Evolutionary conservation across 2,888 invertebrate genomes (phyloP), one percentile per base, ranked within the genome.

Genomic region (Melinaea menophilus): DNA sequence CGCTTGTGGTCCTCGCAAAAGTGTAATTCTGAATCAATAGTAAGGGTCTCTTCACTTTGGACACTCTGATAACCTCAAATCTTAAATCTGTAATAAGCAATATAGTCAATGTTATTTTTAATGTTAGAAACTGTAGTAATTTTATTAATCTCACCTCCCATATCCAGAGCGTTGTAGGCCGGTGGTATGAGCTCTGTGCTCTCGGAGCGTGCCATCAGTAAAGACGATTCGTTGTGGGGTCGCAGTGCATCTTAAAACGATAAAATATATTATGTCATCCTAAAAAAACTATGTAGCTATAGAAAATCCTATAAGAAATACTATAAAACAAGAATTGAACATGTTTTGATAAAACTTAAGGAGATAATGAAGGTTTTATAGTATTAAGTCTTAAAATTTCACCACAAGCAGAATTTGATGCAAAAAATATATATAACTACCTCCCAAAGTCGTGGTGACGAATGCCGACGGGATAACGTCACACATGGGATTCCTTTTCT

Each of bases 1-100:
- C 73, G 22, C 62, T 72, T 2, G 71, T 72, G 2, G 72, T 73
- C 33, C 70, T 70, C 5, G 68, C 65, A 58, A 73, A 76, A 2
- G 71, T 72, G 37, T 73, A 62, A 0, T 62, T 59, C 0, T 74
- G 59, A 0, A 72, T n/a, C 41, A 74, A 56, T 22, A 75, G 48
- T 4, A 71, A 51, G 1, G 65, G 71, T 22, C 70, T 71, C 58
- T 73, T 74, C 22, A 67, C 60, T 33, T 60, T 63, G 34, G 67
- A 59, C 12, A 67, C 56, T 56, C 65, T 63, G 46, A 73, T 70
- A 57, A 70, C 69, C 55, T 72, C 61, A 37, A 64, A 72, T 0
- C 46, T 34, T 4, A 71, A 13, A 48, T 62, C 72, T 72, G 66
- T 35, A 71, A 41, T 5, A 41, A 41, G 41, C 9, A 41, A 41